Percentiles rank a stretch among this genome's conserved stretches.
phyloP scores from a whole-genome alignment of 2,797 vertebrate genomes.

The Kryptopterus vitreolus region DNA sequence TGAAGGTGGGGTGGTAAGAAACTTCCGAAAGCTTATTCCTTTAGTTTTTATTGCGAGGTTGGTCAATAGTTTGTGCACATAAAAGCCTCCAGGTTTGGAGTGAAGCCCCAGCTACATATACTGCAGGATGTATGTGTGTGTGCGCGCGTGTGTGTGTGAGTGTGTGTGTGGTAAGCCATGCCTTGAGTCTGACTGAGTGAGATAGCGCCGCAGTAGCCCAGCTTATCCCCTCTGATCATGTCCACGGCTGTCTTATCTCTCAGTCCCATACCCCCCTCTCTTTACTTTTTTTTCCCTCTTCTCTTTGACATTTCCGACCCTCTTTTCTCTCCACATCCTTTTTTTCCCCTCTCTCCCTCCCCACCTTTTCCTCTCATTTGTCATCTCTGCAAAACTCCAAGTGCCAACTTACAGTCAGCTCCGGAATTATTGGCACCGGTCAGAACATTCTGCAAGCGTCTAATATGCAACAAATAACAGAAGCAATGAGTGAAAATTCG shows the following conservation, averaged over 20 bases:
- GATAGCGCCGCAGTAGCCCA: constrained; percentile 54
- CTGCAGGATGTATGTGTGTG: neutral
- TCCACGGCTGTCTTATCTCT: constrained; percentile 60
- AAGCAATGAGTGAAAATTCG: neutral
- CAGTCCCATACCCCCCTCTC: constrained; percentile 35
- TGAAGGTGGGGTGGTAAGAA: neutral
- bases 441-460: neutral
- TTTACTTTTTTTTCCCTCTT: constrained; percentile 29
- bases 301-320: constrained; percentile 42
- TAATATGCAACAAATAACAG: neutral
- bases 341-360: constrained; percentile 60
- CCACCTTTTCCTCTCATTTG: constrained; percentile 59
- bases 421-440: neutral
- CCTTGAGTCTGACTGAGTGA: constrained; percentile 56
- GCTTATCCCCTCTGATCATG: constrained; percentile 68
- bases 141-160: neutral
- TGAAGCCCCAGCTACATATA: neutral
- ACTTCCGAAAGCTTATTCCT: neutral
- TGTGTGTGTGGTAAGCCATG: constrained; percentile 27
- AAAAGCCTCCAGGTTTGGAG: constrained; percentile 25
- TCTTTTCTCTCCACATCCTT: constrained; percentile 60
- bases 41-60: neutral
- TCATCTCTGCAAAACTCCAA: constrained; percentile 33
- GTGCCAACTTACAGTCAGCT: neutral
- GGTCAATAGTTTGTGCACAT: neutral